These are phyloP conservation scores for Mya arenaria DNA, from an alignment of 1,140 invertebrate species.

Conservation along the genomic window DNA sequence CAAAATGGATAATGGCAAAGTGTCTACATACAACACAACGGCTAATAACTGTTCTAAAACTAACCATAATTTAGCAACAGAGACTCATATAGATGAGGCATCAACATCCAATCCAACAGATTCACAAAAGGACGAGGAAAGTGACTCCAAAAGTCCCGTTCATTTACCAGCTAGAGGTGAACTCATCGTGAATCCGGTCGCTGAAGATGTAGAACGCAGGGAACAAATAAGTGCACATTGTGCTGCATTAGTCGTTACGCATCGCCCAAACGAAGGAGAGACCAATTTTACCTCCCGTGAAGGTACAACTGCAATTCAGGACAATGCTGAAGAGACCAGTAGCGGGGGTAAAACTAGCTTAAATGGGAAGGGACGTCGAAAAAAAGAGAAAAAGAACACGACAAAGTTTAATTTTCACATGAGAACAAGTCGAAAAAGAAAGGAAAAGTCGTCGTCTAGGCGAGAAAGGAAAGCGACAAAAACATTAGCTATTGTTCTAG, in stretches of 20 bases:
- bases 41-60: constrained; percentile 42
- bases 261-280: constrained; percentile 8
- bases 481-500: constrained; percentile 98
- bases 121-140: constrained; percentile 84
- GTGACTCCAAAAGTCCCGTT: constrained; percentile 76
- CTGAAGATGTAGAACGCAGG: constrained; percentile 52
- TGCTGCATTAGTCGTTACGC: background rate
- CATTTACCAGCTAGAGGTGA: constrained; percentile 83
- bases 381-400: constrained; percentile 79
- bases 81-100: constrained; percentile 46
- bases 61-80: constrained; percentile 53
- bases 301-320: background rate
- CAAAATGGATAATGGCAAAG: constrained; percentile 72
- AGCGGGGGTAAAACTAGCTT: constrained; percentile 53
- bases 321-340: constrained; percentile 34
- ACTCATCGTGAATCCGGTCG: constrained; percentile 72
- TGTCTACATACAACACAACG: constrained; percentile 83
- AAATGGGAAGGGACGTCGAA: constrained; percentile 36
- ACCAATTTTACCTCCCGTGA: constrained; percentile 38
- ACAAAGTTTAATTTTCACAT: constrained; percentile 87
- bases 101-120: constrained; percentile 57
- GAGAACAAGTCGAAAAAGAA: constrained; percentile 76
- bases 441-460: constrained; percentile 93
- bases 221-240: constrained; percentile 24
- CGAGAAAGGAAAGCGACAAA: constrained; percentile 99